Base-by-base conservation (phyloP, 2,113 vertebrate genomes). In the Atlantisia rogersi region DNA sequence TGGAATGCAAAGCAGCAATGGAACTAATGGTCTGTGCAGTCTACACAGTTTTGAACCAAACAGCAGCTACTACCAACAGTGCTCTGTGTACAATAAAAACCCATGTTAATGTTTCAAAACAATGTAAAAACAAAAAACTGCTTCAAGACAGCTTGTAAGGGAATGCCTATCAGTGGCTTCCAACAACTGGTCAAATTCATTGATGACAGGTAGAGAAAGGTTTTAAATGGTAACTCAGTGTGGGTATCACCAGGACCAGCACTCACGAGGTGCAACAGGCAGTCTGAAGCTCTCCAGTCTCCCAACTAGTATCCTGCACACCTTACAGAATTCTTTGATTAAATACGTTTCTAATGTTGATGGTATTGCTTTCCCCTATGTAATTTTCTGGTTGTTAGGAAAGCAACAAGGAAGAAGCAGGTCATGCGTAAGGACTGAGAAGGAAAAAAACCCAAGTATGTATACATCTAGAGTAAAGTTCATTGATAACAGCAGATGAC, bases 141-240 rank as follows among this genome's bases (percentile, higher is more conserved):
- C 28, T 85, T 88, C 71, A 55, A 62, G 24, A 60, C 12, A 58
- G 29, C 37, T 82, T 58, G 42, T 18, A 82, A 80, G 44, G 32
- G 2, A 4, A 90, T 16, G 7, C 0, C 0, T 25, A 46, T 10
- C 46, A 67, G 21, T 37, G 52, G 24, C 28, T 22, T 69, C 21
- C 39, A 46, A 64, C 12, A 75, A 59, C 5, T 22, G 14, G 5
- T 82, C 22, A 60, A 73, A 59, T 68, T 87, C 35, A 62, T 0
- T 31, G 32, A 71, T 3, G 26, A n/a, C 8, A 73, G 0, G 0
- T 25, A 85, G 10, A 59, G 16, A n/a, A 93, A 85, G n/a, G 1
- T 65, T 71, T 48, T 35, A 65, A 48, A 53, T 25, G 14, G 12
- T 28, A 76, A 58, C 20, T 60, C 53, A 46, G 12, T 4, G 7